Conservation (phyloP, 2,113 vertebrate genomes). For the Corythoichthys intestinalis region DNA sequence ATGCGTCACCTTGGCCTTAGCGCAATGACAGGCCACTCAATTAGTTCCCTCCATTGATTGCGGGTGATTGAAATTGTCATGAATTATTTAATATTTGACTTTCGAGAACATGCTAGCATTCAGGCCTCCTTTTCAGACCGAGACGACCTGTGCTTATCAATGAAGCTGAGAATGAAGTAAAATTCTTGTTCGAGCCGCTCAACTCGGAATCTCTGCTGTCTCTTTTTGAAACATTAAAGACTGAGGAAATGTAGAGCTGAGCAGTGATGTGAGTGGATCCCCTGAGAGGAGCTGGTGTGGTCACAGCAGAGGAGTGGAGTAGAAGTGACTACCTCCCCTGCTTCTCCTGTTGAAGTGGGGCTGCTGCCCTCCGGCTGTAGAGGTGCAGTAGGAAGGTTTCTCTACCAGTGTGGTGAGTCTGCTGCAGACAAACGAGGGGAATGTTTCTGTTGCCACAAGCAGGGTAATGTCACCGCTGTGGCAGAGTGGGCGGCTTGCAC, state of each 20-base stretch:
- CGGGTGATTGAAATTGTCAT: constrained; percentile 64
- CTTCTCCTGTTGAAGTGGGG: constrained; percentile 43
- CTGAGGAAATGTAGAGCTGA: constrained; percentile 10
- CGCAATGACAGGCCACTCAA: constrained; percentile 64
- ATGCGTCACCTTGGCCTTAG: constrained; percentile 55
- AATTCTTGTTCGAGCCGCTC: constrained; percentile 12
- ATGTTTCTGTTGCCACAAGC: constrained; percentile 49
- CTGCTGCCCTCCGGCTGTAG: constrained; percentile 45
- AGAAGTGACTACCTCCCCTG: constrained; percentile 31
- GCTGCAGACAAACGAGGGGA: constrained; percentile 50
- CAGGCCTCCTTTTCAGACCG: constrained; percentile 21
- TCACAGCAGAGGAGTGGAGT: constrained; percentile 39
- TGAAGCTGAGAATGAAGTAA: constrained; percentile 24
- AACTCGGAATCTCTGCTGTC: not conserved
- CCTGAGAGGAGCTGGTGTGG: constrained; percentile 41
- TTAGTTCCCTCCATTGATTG: constrained; percentile 65
- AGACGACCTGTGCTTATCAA: constrained; percentile 40
- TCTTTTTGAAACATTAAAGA: constrained; percentile 15
- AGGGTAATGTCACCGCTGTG: constrained; percentile 42
- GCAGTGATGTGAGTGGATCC: constrained; percentile 48
- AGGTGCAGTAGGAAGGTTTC: constrained; percentile 54
- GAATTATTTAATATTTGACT: constrained; percentile 71
- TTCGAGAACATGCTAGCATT: constrained; percentile 34
- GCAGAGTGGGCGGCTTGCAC: constrained; percentile 36
- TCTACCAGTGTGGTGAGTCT: constrained; percentile 38